phyloP scores from a whole-genome alignment of 30 jellyfish, hydroid and myxozoan genomes.

The Hydra vulgaris region DNA sequence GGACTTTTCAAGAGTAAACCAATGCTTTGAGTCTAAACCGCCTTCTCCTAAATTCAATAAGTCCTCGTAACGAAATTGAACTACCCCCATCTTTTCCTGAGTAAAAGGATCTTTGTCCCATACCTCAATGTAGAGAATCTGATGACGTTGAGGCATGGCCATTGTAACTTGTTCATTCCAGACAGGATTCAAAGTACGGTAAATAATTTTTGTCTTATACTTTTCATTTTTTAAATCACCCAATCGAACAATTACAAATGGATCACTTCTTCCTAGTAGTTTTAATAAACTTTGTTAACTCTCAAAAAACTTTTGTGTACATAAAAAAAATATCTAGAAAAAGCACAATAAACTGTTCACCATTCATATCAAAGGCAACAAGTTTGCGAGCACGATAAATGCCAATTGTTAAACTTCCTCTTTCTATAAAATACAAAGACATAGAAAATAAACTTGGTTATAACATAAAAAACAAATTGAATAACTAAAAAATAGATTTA shows the following conservation, averaged over 20 bases:
- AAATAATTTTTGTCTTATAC: constrained; percentile 55
- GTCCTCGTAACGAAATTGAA: constrained; percentile 39
- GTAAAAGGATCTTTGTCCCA: constrained; percentile 98
- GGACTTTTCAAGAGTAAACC: constrained; percentile 59
- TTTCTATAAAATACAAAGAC: constrained; percentile 25
- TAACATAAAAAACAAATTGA: no score
- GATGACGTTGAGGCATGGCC: constrained; percentile 92
- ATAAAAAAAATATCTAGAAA: neutral
- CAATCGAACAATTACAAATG: constrained; percentile 64
- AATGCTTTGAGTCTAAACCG: constrained; percentile 38
- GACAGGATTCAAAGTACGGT: constrained; percentile 90
- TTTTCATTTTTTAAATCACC: constrained; percentile 81
- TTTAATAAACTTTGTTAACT: neutral
- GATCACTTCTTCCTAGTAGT: constrained; percentile 87
- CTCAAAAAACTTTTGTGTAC: neutral
- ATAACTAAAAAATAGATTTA: no score
- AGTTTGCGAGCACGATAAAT: constrained; percentile 74
- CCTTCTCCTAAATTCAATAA: constrained; percentile 49
- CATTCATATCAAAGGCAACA: constrained; percentile 77
- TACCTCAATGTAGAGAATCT: constrained; percentile 51
- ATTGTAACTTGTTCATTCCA: constrained; percentile 97
- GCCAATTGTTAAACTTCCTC: constrained; percentile 79
- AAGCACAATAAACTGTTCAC: no score
- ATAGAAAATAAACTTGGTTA: no score
- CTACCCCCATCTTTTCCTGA: constrained; percentile 81